A percentile compares a stretch with the other conserved stretches of the same genome.
phyloP scores from a whole-genome alignment of 53 echinoderm and acorn worm species.

The Arbacia lixula region DNA sequence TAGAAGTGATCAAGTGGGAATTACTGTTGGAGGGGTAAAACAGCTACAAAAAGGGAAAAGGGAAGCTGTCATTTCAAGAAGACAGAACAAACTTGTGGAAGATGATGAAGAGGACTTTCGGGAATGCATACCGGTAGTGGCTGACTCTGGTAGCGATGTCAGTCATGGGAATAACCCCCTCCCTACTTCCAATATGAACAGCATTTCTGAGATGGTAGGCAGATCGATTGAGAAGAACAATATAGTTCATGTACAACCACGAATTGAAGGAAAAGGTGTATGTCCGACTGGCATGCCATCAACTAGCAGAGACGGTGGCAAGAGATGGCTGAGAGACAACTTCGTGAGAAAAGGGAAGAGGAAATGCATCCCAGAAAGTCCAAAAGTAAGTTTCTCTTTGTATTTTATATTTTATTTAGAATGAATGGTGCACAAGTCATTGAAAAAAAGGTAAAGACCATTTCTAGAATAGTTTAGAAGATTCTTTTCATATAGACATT shows the following conservation, averaged over 20 bases:
- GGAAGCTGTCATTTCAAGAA: not conserved
- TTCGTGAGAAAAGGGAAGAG: constrained; percentile 4
- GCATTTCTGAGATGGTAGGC: no score
- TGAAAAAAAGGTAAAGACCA: no score
- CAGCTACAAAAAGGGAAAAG: no score
- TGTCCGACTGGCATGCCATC: not conserved
- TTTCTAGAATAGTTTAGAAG: no score
- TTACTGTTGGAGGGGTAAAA: no score
- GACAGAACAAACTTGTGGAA: not conserved
- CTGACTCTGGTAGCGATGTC: not conserved
- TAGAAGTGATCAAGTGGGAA: no score
- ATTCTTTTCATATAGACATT: no score
- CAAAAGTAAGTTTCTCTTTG: constrained; percentile 2
- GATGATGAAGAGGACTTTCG: not conserved
- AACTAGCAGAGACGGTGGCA: not conserved
- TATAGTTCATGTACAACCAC: not conserved
- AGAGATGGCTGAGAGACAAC: not conserved
- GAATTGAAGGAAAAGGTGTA: not conserved
- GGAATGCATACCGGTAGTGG: not conserved
- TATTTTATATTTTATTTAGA: not conserved
- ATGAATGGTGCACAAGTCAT: no score
- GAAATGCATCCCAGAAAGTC: not conserved
- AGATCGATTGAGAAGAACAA: not conserved
- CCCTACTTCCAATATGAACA: no score
- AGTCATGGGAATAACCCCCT: no score